Base-by-base conservation (phyloP, 2,888 invertebrate species). In the Dryococelus australis region DNA sequence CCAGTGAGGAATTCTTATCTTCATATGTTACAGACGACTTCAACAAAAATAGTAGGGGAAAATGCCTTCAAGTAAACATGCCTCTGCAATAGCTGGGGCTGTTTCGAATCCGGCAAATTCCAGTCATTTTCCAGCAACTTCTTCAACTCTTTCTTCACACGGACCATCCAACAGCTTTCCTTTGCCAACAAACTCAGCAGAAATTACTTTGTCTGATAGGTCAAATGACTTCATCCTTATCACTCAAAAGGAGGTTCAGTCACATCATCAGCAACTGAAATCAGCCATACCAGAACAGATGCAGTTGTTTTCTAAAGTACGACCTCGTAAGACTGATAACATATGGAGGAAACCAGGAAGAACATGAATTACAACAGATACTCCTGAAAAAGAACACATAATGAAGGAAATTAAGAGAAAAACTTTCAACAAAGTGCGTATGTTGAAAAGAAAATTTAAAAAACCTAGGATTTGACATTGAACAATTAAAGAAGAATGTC, bases 371-470 rank as follows among this genome's bases (percentile, higher is more conserved):
- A 27, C 78, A 79, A 86, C 86, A 79, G 78, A 53, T 79, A 86
- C 86, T 35, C 80, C 86, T n/a, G 43, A 78, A 43, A 86, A 86
- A 86, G 43, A 79, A 53, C 27, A 86, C 79, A 86, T 86, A 24
- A 79, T 4, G n/a, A 24, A 16, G 43, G 24, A 20, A 28, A 83
- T 20, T 47, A 65, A 86, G 78, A 80, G n/a, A n/a, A 79, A 86
- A 86, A 79, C 12, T 13, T 35, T 43, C 24, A 43, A 12, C 20
- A 86, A 86, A 79, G 10, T 16, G 43, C 79, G 28, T 24, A 24
- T 35, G 24, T 43, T 35, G 43, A 79, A 79, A 28, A 79, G 43
- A 86, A 86, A 79, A 86, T 12, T 27, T 24, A n/a, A 28, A 9
- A 83, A 83, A 83, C 28, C 28, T 27, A 12, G 43, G 43, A 28